Evolutionary conservation across 2,888 invertebrate species (phyloP), one percentile per base, ranked within the genome.

Genomic region (Hypolimnas misippus): DNA sequence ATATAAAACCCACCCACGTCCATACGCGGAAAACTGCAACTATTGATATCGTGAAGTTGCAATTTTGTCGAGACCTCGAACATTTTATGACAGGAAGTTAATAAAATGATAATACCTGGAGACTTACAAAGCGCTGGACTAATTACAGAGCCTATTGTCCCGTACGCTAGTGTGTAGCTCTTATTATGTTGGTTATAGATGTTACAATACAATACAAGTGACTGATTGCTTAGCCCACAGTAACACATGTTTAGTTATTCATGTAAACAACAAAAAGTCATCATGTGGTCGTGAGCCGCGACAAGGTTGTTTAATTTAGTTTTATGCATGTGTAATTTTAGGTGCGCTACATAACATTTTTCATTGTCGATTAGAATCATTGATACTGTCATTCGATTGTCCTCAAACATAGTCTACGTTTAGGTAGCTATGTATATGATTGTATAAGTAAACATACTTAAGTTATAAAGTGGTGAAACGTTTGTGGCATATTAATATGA

Each of bases 81-180:
- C 73, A 78, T 80, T 90, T 89, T 88, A 89, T 83, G 87, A 86
- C 89, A 81, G 89, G 87, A 87, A 89, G 89, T 87, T 79, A 79
- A 83, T 89, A 87, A 89, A 89, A 86, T 79, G 80, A 86, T 88
- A 83, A 82, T 86, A 83, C 84, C 79, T 84, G 83, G 81, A 80
- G 81, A 74, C 77, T 77, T 76, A 85, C 85, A 86, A 87, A 84
- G 84, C 78, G 73, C 75, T 77, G 79, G 77, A 79, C 76, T 89
- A 88, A 89, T 74, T 72, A 70, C 71, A 62, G 52, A 58, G 51
- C 51, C 70, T 63, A 72, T 73, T 73, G 64, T 66, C 50, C 58
- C 65, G 56, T 59, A 51, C 49, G 58, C 60, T 56, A 56, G 55
- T 17, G 31, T 2, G 54, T 46, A 33, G 54, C 54, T 46, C 53